These are phyloP conservation scores for Hemicrepidius hirtus DNA, from an alignment of 2,888 invertebrate genomes.

Conservation along the genomic window DNA sequence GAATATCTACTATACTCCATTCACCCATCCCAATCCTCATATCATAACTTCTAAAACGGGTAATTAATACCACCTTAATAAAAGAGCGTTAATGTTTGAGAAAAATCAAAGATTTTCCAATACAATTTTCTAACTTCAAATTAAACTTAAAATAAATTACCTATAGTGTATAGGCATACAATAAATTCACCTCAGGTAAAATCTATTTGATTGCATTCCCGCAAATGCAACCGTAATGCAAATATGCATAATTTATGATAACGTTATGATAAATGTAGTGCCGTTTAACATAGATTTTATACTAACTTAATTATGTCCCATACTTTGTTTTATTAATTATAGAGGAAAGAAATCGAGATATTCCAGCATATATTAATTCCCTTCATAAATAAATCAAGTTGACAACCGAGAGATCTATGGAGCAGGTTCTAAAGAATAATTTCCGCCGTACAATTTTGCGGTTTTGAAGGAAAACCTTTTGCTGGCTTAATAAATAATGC, in stretches of 20 bases:
- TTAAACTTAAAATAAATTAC: too few relatives aligned
- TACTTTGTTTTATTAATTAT: conserved; percentile 52
- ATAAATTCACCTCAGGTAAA: not conserved
- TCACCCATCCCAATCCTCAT: not conserved
- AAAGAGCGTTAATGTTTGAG: not conserved
- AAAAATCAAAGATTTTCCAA: too few relatives aligned
- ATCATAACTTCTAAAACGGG: not conserved
- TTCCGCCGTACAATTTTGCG: conserved; percentile 33
- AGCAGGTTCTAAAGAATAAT: conserved; percentile 34
- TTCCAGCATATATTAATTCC: conserved; percentile 35
- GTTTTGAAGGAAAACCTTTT: conserved; percentile 37
- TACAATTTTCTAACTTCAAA: too few relatives aligned
- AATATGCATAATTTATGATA: conserved; percentile 42
- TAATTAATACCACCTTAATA: not conserved
- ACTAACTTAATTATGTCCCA: conserved; percentile 48
- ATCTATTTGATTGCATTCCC: conserved; percentile 7
- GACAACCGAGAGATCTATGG: conserved; percentile 41
- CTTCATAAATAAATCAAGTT: conserved; percentile 41
- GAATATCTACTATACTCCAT: conserved; percentile 15
- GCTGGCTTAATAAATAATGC: conserved; percentile 46
- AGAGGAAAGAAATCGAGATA: conserved; percentile 34
- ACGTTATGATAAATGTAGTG: conserved; percentile 31
- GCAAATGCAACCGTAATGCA: conserved; percentile 3
- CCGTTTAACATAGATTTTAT: conserved; percentile 42
- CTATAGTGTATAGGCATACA: too few relatives aligned